A percentile compares a stretch with the other conserved stretches of the same genome.
These are phyloP conservation scores for Drosophila insularis DNA, from an alignment of 1,140 invertebrate genomes.

Conservation along the genomic window DNA sequence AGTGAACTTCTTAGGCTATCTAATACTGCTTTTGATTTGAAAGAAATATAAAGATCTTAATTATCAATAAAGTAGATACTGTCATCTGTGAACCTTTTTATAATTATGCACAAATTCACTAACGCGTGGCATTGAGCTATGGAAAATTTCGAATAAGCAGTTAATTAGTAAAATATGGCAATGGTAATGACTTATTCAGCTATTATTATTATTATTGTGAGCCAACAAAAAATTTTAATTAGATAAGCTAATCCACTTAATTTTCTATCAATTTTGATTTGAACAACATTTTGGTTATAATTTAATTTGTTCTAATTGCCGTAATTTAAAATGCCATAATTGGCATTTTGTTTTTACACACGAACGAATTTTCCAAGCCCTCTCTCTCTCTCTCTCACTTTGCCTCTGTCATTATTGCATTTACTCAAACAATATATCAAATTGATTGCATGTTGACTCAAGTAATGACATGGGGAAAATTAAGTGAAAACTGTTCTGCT, in stretches of 20 bases:
- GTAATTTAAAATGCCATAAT: background rate
- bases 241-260: background rate
- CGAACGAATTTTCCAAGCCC: background rate
- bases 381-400: background rate
- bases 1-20: too few relatives aligned
- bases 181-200: too few relatives aligned
- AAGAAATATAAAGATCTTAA: too few relatives aligned
- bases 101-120: too few relatives aligned
- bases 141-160: too few relatives aligned
- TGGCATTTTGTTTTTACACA: background rate
- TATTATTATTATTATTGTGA: constrained; percentile 27
- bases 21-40: too few relatives aligned
- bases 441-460: constrained; percentile 61
- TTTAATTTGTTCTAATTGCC: constrained; percentile 4
- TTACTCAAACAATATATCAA: constrained; percentile 34
- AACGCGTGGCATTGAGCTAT: too few relatives aligned
- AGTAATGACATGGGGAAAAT: constrained; percentile 42
- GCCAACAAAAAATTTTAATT: background rate
- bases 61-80: too few relatives aligned
- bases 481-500: constrained; percentile 40
- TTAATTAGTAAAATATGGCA: too few relatives aligned
- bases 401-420: background rate
- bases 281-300: background rate
- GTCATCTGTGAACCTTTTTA: too few relatives aligned
- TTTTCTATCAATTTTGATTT: background rate